phyloP scores from a whole-genome alignment of 1,140 invertebrate genomes.

The Maniola jurtina region DNA sequence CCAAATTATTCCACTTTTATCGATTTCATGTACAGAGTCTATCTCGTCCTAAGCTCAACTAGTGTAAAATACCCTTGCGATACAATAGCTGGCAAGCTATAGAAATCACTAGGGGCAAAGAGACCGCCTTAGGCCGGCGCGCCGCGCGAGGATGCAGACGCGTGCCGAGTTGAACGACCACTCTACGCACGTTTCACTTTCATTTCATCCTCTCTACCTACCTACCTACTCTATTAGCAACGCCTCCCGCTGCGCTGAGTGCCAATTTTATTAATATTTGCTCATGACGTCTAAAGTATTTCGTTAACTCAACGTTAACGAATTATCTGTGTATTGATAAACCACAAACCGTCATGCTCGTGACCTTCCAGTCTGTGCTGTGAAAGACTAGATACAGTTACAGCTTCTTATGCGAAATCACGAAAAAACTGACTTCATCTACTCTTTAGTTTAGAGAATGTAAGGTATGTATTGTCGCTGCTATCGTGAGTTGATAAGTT shows the following conservation, averaged over 20 bases:
- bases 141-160: slow-evolving; percentile 44
- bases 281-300: slow-evolving; percentile 3
- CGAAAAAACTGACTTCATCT: too few species aligned
- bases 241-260: slow-evolving; percentile 46
- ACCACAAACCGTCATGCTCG: too few species aligned
- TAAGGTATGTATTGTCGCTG: too few species aligned
- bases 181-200: slow-evolving; percentile 67
- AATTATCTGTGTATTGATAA: too few species aligned
- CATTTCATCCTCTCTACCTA: slow-evolving; percentile 52
- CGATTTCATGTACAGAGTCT: background rate
- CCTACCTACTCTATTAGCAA: slow-evolving; percentile 27
- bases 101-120: slow-evolving; percentile 37
- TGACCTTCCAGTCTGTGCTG: too few species aligned
- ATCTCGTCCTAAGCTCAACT: background rate
- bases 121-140: slow-evolving; percentile 35
- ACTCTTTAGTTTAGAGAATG: too few species aligned
- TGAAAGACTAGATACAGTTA: too few species aligned
- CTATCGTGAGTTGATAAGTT: too few species aligned
- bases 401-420: too few species aligned
- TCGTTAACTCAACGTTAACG: too few species aligned
- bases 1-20: too few species aligned
- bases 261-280: slow-evolving; percentile 41
- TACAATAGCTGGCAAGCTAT: background rate
- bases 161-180: slow-evolving; percentile 75
- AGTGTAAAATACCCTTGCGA: background rate